A percentile compares a stretch with the other conserved stretches of the same genome.
phyloP scores from a whole-genome alignment of 37 sponge, comb jelly and placozoan species.

The Agelas oroides region DNA sequence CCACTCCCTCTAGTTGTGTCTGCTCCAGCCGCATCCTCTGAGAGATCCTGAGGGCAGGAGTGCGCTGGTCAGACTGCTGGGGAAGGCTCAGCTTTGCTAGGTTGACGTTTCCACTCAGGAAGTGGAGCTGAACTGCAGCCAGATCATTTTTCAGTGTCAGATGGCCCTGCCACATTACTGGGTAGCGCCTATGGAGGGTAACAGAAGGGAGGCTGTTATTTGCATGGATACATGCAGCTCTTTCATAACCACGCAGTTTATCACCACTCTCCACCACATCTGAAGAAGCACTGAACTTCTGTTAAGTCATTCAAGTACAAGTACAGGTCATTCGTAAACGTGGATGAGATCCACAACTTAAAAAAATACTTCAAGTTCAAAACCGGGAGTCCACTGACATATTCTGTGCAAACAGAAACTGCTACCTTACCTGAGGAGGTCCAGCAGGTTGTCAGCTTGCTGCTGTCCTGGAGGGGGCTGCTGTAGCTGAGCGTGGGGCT shows the following conservation, averaged over 20 bases:
- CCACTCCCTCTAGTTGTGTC: constrained; percentile 92
- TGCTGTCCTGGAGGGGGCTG: constrained; percentile 12
- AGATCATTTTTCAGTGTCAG: constrained; percentile 95
- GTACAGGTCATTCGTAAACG: no score
- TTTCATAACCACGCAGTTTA: neutral
- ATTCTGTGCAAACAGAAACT: no score
- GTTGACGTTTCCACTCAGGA: constrained; percentile 84
- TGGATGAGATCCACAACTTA: no score
- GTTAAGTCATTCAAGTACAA: neutral
- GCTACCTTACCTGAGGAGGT: constrained; percentile 41
- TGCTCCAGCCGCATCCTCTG: constrained; percentile 96
- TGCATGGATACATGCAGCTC: no score
- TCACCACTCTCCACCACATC: neutral
- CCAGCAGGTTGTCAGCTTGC: constrained; percentile 44
- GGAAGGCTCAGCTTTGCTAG: constrained; percentile 88
- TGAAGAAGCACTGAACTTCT: neutral
- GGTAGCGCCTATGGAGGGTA: constrained; percentile 61
- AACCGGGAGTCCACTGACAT: no score
- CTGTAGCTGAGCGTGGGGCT: constrained; percentile 1
- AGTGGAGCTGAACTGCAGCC: constrained; percentile 96
- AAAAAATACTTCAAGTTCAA: no score
- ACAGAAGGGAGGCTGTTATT: no score
- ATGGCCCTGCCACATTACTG: constrained; percentile 98
- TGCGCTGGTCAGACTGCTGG: constrained; percentile 33
- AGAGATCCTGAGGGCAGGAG: constrained; percentile 79